Percentiles rank a stretch among this genome's conserved stretches.
Conservation (phyloP, 1,140 invertebrate species). For the Drosophila kikkawai region DNA sequence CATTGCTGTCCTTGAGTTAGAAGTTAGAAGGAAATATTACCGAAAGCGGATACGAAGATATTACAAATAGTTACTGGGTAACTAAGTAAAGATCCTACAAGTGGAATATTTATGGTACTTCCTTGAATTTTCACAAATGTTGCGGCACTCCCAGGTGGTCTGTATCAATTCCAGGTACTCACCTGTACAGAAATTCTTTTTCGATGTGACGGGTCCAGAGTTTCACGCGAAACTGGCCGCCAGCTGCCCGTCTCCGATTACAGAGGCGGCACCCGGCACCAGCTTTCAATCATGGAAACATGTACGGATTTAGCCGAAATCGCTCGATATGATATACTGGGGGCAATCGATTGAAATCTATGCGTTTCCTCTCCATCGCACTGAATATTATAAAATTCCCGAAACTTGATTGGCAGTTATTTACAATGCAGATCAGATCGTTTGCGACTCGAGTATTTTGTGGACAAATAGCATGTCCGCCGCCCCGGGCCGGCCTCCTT, state of each 20-base stretch:
- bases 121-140: background rate
- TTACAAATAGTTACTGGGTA: background rate
- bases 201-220: slow-evolving; percentile 6
- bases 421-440: slow-evolving; percentile 42
- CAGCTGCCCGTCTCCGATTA: slow-evolving; percentile 1
- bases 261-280: background rate
- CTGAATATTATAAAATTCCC: slow-evolving; percentile 48
- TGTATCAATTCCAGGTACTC: background rate
- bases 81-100: background rate
- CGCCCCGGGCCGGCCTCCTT: slow-evolving; percentile 1
- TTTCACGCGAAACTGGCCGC: slow-evolving; percentile 4
- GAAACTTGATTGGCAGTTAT: slow-evolving; percentile 50
- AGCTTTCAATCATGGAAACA: slow-evolving; percentile 23
- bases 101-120: background rate
- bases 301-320: slow-evolving; percentile 30
- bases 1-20: background rate
- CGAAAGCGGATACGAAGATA: background rate
- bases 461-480: slow-evolving; percentile 25
- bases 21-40: background rate
- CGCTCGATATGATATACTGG: slow-evolving; percentile 21
- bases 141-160: background rate
- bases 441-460: slow-evolving; percentile 27
- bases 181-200: background rate
- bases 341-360: slow-evolving; percentile 43
- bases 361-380: slow-evolving; percentile 47